These are phyloP conservation scores for Eupithecia vulgata DNA, from an alignment of 2,888 invertebrate species.

Conservation along the genomic window DNA sequence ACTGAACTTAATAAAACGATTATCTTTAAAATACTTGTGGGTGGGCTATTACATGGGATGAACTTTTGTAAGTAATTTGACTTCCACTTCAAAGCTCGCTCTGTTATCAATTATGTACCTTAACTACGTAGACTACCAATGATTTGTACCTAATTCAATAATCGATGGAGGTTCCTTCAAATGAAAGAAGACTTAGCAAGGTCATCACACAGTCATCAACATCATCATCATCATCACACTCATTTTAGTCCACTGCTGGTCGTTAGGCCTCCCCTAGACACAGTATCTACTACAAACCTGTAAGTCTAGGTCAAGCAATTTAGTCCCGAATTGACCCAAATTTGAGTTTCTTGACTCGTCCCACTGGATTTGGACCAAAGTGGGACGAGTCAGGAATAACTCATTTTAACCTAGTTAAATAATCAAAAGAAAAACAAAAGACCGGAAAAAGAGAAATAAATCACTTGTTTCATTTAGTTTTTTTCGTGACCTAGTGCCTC, in stretches of 20 bases:
- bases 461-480: constrained; percentile 31
- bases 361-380: too few relatives aligned
- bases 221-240: too few relatives aligned
- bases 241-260: too few relatives aligned
- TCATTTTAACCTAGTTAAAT: constrained; percentile 24
- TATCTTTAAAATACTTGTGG: not conserved
- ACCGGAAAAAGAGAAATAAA: constrained; percentile 24
- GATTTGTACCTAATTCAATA: not conserved
- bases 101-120: not conserved
- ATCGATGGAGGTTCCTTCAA: not conserved
- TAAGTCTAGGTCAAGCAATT: too few relatives aligned
- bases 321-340: too few relatives aligned
- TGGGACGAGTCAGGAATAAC: too few relatives aligned
- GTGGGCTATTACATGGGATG: not conserved
- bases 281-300: too few relatives aligned
- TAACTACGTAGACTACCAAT: not conserved
- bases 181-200: not conserved
- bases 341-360: too few relatives aligned
- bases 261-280: too few relatives aligned
- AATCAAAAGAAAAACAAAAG: not conserved
- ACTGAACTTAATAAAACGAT: not conserved
- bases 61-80: not conserved
- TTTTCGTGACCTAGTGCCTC: constrained; percentile 31
- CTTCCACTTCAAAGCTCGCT: constrained; percentile 1
- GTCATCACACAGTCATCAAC: too few relatives aligned